phyloP scores from a whole-genome alignment of 2,888 invertebrate genomes.

The Hesperia comma region DNA sequence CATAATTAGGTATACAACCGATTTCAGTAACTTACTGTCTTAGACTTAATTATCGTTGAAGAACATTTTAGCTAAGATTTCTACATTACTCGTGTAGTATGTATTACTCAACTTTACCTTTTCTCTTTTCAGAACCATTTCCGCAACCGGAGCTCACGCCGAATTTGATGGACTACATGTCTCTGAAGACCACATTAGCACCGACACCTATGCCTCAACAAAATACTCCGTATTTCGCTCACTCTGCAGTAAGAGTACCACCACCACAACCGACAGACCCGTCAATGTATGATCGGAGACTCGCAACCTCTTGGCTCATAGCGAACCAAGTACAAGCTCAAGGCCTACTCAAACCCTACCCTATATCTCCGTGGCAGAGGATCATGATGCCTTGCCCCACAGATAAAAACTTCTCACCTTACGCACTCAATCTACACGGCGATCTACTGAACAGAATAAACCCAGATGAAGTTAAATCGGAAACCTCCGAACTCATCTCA shows the following conservation, averaged over 20 bases:
- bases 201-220: constrained; percentile 62
- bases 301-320: constrained; percentile 83
- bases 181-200: constrained; percentile 65
- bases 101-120: background rate
- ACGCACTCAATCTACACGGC: constrained; percentile 67
- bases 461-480: constrained; percentile 73
- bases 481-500: constrained; percentile 76
- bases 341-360: constrained; percentile 78
- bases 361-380: constrained; percentile 83
- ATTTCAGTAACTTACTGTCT: no score
- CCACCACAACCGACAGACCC: constrained; percentile 66
- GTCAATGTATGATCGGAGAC: constrained; percentile 72
- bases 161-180: constrained; percentile 77
- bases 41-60: no score
- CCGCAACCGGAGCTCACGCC: constrained; percentile 67
- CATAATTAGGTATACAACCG: no score
- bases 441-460: constrained; percentile 70
- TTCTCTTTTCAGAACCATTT: constrained; percentile 67
- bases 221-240: constrained; percentile 72
- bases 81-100: no score
- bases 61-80: no score
- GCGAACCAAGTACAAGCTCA: constrained; percentile 80
- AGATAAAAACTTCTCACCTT: constrained; percentile 69
- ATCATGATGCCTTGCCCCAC: constrained; percentile 83
- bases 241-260: constrained; percentile 70